These are phyloP conservation scores for Thereva nobilitata DNA, from an alignment of 2,888 invertebrate genomes.

Conservation along the genomic window DNA sequence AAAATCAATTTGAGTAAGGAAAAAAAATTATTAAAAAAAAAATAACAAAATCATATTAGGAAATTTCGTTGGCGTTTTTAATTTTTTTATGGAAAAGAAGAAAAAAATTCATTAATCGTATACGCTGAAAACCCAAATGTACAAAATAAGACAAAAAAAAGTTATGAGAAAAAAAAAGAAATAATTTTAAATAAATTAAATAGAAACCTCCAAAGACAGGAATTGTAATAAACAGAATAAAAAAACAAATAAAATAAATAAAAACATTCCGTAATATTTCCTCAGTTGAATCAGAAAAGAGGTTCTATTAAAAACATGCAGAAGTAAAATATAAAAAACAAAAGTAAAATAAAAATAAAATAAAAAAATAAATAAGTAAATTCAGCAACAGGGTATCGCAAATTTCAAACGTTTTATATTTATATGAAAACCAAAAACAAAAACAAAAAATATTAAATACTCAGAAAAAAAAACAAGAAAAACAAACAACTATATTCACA, in stretches of 20 bases:
- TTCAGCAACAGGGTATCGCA: constrained; percentile 29
- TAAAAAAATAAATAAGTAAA: constrained; percentile 16
- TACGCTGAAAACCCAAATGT: constrained; percentile 42
- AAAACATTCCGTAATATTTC: not conserved
- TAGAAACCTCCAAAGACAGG: no score
- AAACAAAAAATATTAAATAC: constrained; percentile 17
- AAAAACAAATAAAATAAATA: no score
- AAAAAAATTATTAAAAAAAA: no score
- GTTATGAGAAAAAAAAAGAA: not conserved
- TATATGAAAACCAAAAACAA: constrained; percentile 24
- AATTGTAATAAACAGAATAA: no score
- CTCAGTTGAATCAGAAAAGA: no score
- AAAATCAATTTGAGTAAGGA: no score
- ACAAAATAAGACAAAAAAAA: constrained; percentile 36
- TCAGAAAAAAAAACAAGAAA: constrained; percentile 6
- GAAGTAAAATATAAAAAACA: constrained; percentile 13
- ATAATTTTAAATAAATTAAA: no score
- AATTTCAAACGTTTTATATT: constrained; percentile 33
- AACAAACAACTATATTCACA: not conserved
- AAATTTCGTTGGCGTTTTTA: constrained; percentile 2
- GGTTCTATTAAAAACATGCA: constrained; percentile 8
- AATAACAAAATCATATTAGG: constrained; percentile 6
- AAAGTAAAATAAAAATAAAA: constrained; percentile 11
- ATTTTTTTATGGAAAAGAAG: not conserved
- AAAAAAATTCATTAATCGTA: constrained; percentile 32